These are phyloP conservation scores for Aphelinus atriplicis DNA, from an alignment of 1,140 invertebrate species.

Conservation along the genomic window DNA sequence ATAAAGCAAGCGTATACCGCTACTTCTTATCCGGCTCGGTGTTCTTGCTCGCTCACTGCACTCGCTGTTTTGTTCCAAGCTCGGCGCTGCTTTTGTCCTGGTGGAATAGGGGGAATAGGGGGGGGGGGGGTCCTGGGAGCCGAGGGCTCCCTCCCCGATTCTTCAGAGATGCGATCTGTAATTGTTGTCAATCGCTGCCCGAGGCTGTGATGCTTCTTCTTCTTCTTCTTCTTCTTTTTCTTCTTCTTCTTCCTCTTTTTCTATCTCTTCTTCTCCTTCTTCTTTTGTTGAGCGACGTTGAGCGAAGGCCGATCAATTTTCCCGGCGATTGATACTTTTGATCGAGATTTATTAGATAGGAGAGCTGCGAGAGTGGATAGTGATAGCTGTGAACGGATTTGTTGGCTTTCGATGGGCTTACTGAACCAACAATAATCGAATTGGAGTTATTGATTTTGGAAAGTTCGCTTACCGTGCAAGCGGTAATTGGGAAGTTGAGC, in stretches of 20 bases:
- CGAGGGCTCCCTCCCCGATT: neutral
- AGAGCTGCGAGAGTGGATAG: neutral
- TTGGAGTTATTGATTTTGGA: too few relatives aligned
- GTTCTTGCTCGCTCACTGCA: too few relatives aligned
- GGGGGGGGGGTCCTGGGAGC: too few relatives aligned
- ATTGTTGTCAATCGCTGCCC: conserved; percentile 11
- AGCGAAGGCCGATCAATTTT: conserved; percentile 14
- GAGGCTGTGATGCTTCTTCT: too few relatives aligned
- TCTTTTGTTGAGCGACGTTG: neutral
- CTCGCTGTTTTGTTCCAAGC: neutral
- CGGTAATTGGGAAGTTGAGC: too few relatives aligned
- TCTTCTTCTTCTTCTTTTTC: too few relatives aligned
- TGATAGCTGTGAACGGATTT: neutral
- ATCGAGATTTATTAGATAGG: conserved; percentile 22
- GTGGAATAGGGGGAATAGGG: neutral
- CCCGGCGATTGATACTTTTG: conserved; percentile 20
- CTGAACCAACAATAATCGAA: neutral
- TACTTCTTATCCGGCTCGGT: too few relatives aligned
- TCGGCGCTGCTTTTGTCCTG: neutral
- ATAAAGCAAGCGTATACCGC: conserved; percentile 15
- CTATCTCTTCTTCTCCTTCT: too few relatives aligned
- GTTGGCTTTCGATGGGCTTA: neutral
- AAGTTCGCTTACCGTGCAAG: too few relatives aligned
- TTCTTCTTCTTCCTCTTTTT: too few relatives aligned
- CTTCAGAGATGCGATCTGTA: conserved; percentile 14